Evolutionary conservation across 2,888 invertebrate species (phyloP).

Genomic region (Sminthurinus aureus): DNA sequence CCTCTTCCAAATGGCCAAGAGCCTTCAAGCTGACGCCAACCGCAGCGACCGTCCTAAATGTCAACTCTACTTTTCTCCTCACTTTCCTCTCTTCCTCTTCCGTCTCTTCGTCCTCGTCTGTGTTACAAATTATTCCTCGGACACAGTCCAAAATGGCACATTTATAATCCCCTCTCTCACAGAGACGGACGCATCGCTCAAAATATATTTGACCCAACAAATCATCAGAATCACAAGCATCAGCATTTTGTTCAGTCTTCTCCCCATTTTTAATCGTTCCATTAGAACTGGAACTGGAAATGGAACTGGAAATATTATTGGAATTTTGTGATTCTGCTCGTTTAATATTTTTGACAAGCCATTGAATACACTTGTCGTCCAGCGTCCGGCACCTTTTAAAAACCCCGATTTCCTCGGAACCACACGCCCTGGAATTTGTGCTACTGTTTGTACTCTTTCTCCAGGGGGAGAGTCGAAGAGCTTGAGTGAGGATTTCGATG

Average conservation of each 20-base stretch:
- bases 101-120: background rate
- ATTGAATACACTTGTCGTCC: slow-evolving; percentile 24
- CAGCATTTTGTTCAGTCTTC: background rate
- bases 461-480: slow-evolving; percentile 23
- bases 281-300: no score
- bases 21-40: slow-evolving; percentile 39
- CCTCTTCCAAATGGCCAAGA: slow-evolving; percentile 34
- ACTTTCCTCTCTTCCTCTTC: background rate
- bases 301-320: no score
- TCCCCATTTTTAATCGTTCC: background rate
- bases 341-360: background rate
- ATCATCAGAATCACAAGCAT: background rate
- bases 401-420: slow-evolving; percentile 13
- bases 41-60: slow-evolving; percentile 28
- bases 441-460: background rate
- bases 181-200: slow-evolving; percentile 40
- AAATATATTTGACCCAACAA: slow-evolving; percentile 44
- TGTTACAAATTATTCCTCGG: slow-evolving; percentile 28
- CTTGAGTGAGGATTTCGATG: background rate
- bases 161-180: slow-evolving; percentile 29
- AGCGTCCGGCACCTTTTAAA: slow-evolving; percentile 6
- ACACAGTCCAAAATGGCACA: slow-evolving; percentile 39
- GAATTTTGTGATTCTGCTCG: background rate
- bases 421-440: background rate
- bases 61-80: background rate